Evolutionary conservation across 2,797 vertebrate species (phyloP), one percentile per base, ranked within the genome.

Genomic region (Brachyalestes nurse): DNA sequence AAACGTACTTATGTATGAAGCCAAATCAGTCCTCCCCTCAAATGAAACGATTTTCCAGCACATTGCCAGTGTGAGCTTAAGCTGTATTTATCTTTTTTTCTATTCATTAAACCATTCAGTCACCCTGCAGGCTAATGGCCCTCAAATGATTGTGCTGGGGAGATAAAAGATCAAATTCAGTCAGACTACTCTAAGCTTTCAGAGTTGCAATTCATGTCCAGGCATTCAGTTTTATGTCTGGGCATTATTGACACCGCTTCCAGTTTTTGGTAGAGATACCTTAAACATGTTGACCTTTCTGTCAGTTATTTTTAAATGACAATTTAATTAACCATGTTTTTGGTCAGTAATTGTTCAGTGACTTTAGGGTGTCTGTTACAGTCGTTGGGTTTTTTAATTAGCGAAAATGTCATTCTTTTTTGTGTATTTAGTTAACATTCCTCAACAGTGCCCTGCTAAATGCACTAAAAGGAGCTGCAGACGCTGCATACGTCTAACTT

Each of bases 71-170:
- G 13, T 69, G 64, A n/a, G 9, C 64, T 42, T 21, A 42, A 6
- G n/a, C 9, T 60, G 57, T 70, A 61, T 79, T 55, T 79, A 45
- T 65, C n/a, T n/a, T 40, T 40, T 40, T 19, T 40, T 13, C 10
- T 25, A 4, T 12, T 75, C 57, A 10, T 75, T 75, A 67, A 69
- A 40, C 64, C 75, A 17, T 60, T 49, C 25, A 40, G 5, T 74
- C 53, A 61, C 25, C 66, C 25, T 19, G 62, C 23, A 16, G 40
- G 28, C 45, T 45, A 38, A 57, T 65, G 28, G n/a, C 23, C 25
- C 21, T 57, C n/a, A 62, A 76, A 45, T 40, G 13, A 71, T 62
- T 17, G 4, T 4, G 19, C 19, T 47, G 42, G 57, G n/a, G 9
- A 81, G n/a, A 42, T 45, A 23, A 42, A 57, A 23, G 73, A 19